Conservation (phyloP, 2,113 vertebrate genomes). For the Dipodomys ordii region DNA sequence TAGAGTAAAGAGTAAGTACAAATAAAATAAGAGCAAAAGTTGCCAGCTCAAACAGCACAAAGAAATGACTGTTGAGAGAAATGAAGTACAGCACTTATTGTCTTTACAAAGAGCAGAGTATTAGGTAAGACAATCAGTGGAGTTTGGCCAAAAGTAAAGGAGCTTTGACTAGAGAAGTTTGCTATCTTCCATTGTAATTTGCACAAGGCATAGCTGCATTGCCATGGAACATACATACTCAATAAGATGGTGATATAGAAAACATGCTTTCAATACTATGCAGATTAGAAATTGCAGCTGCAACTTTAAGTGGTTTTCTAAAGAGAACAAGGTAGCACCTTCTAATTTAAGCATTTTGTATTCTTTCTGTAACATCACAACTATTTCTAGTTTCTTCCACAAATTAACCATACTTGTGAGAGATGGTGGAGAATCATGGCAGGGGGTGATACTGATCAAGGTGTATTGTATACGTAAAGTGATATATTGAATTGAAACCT, state of each 20-base stretch:
- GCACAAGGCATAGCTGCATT: not conserved
- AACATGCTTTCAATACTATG: not conserved
- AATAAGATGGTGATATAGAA: not conserved
- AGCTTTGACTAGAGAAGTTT: not conserved
- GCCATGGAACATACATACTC: not conserved
- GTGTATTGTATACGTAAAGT: too few relatives aligned
- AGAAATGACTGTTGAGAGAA: not conserved
- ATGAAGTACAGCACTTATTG: not conserved
- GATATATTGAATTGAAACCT: too few relatives aligned
- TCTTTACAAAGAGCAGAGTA: slow-evolving; percentile 19
- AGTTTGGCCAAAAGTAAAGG: not conserved
- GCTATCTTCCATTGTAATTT: not conserved
- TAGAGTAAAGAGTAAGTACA: not conserved
- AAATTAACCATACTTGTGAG: not conserved
- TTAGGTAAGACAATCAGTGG: not conserved
- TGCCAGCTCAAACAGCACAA: not conserved
- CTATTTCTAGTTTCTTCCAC: not conserved
- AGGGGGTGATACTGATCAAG: too few relatives aligned
- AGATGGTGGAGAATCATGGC: too few relatives aligned
- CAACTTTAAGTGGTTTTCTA: not conserved
- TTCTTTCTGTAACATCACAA: not conserved
- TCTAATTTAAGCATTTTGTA: slow-evolving; percentile 7
- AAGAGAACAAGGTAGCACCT: not conserved
- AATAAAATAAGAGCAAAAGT: not conserved
- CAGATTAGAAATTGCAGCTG: not conserved